phyloP scores from a whole-genome alignment of 2,888 invertebrate genomes.

The Vandiemenella viatica region DNA sequence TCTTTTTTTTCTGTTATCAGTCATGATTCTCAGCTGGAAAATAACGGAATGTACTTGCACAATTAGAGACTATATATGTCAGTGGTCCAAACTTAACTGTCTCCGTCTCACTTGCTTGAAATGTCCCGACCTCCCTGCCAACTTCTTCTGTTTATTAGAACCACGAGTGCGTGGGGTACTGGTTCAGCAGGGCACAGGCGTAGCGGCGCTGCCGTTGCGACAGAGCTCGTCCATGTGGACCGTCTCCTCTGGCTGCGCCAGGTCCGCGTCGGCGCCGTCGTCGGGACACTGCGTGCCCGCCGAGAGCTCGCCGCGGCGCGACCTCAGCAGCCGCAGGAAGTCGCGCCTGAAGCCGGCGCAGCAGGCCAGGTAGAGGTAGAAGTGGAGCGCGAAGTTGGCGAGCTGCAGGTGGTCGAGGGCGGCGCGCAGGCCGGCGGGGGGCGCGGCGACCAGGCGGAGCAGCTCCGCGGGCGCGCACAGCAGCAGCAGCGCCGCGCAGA shows the following conservation, averaged over 20 bases:
- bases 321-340: background rate
- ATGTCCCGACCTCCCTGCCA: too few species aligned
- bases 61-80: too few species aligned
- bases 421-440: background rate
- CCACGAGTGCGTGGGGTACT: too few species aligned
- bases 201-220: background rate
- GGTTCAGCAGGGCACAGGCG: background rate
- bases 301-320: background rate
- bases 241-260: background rate
- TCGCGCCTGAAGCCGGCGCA: background rate
- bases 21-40: too few species aligned
- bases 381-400: background rate
- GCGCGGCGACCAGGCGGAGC: background rate
- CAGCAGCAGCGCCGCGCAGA: background rate
- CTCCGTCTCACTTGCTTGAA: too few species aligned
- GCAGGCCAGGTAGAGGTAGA: background rate
- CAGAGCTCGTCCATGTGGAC: background rate
- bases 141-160: too few species aligned
- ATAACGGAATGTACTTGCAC: too few species aligned
- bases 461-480: background rate
- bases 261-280: constrained; percentile 1
- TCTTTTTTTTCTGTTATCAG: too few species aligned
- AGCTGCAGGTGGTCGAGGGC: background rate
- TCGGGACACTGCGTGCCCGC: background rate
- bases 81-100: too few species aligned